Percentiles rank a stretch among this genome's conserved stretches.
These are phyloP conservation scores for Oncorhynchus keta DNA, from an alignment of 2,113 vertebrate species.

Conservation along the genomic window DNA sequence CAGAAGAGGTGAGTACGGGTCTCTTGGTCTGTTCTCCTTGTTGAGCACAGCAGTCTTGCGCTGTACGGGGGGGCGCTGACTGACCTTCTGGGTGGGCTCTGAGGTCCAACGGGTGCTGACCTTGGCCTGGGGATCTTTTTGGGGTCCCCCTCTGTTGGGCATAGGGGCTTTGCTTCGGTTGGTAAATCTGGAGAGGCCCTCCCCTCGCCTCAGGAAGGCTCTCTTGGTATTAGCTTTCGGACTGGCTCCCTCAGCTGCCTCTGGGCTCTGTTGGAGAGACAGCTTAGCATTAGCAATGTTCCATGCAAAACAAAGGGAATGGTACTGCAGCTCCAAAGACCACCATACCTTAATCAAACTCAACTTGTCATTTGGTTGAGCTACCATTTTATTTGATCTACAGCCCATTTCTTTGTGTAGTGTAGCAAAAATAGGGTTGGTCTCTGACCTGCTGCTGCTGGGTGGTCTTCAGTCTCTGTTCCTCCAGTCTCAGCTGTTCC, in stretches of 20 bases:
- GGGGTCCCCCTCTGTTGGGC: slow-evolving; percentile 35
- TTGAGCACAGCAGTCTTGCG: slow-evolving; percentile 77
- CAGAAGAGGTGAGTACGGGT: slow-evolving; percentile 13
- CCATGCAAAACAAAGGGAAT: too few relatives aligned
- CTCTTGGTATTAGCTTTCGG: slow-evolving; percentile 72
- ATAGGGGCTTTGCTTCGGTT: slow-evolving; percentile 65
- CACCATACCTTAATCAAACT: too few relatives aligned
- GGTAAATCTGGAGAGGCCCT: slow-evolving; percentile 86
- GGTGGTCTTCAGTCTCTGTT: slow-evolving; percentile 75
- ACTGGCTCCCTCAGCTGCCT: slow-evolving; percentile 12
- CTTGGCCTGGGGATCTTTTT: slow-evolving; percentile 44
- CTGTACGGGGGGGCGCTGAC: slow-evolving; percentile 64
- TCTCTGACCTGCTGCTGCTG: slow-evolving; percentile 73
- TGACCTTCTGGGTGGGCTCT: slow-evolving; percentile 51
- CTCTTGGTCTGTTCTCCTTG: slow-evolving; percentile 71
- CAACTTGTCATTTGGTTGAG: too few relatives aligned
- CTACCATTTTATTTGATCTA: too few relatives aligned
- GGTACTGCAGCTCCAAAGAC: too few relatives aligned
- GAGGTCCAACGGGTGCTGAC: slow-evolving; percentile 47
- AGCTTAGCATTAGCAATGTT: not conserved
- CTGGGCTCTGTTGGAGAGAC: slow-evolving; percentile 31
- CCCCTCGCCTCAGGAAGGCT: slow-evolving; percentile 86
- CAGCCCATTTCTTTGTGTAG: too few relatives aligned
- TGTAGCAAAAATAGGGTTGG: too few relatives aligned
- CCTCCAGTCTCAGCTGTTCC: slow-evolving; percentile 87